A percentile compares a stretch with the other conserved stretches of the same genome.
Evolutionary conservation across 2,888 invertebrate species (phyloP).

Genomic region (Heliconius charithonia): DNA sequence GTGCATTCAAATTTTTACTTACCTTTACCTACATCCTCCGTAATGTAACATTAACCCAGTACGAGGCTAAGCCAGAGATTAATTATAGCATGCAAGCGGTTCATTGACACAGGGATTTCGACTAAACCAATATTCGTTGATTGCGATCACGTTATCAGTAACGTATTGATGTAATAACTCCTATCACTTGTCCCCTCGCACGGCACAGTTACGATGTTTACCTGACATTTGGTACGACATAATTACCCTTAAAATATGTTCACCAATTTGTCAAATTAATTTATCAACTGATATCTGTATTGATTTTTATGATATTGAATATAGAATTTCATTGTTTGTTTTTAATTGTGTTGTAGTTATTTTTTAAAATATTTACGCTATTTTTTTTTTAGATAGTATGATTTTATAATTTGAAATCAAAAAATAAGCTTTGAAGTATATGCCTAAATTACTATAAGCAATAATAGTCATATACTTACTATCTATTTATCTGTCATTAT

Average conservation of each 20-base stretch:
- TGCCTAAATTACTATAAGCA: no score
- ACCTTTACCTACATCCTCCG: background rate
- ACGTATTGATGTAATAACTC: slow-evolving; percentile 75
- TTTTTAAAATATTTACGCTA: background rate
- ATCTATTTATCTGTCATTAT: slow-evolving; percentile 14
- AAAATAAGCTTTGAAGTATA: no score
- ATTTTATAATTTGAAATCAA: no score
- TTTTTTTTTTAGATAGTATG: no score
- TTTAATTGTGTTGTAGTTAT: background rate
- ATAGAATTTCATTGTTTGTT: background rate
- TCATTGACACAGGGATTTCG: slow-evolving; percentile 66
- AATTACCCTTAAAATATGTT: slow-evolving; percentile 43
- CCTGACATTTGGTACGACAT: slow-evolving; percentile 52
- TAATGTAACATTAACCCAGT: slow-evolving; percentile 36
- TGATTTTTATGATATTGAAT: background rate
- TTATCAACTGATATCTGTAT: slow-evolving; percentile 48
- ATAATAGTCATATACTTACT: background rate
- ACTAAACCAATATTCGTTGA: slow-evolving; percentile 71
- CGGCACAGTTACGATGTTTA: slow-evolving; percentile 49
- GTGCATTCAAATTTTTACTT: background rate
- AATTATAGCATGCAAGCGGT: slow-evolving; percentile 49
- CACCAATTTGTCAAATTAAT: slow-evolving; percentile 35
- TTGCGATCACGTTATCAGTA: slow-evolving; percentile 71
- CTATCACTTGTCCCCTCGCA: slow-evolving; percentile 64
- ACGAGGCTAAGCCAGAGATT: slow-evolving; percentile 31